Evolutionary conservation across 2,888 invertebrate genomes (phyloP), one percentile per base, ranked within the genome.

Genomic region (Archaeoteleia sp.): DNA sequence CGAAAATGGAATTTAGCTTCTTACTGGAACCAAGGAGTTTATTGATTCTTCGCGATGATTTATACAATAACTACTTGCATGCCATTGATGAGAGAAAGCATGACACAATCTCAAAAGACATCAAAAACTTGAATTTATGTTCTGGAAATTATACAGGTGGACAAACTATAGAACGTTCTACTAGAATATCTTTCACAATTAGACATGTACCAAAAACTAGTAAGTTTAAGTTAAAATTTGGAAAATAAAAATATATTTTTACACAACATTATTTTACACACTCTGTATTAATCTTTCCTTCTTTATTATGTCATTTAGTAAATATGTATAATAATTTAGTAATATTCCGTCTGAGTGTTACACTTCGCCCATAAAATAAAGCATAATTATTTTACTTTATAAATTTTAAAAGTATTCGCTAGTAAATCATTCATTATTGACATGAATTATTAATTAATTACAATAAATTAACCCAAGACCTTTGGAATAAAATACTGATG

Each of bases 131-230:
- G 72, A 81, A 89, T 43, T 85, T 89, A 77, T 93, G 92, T 83
- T 87, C 87, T 46, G 80, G 84, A 54, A 83, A 86, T 48, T 90
- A 89, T 84, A 79, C 82, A 10, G 84, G 87, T 53, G 91, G 90
- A 27, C 87, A 90, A 58, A 85, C 82, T 45, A 75, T 95, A 14
- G 74, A 85, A 46, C 87, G 96, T 74, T 86, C 86, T 6, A 94
- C 92, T 3, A 89, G 98, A 78, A 87, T 97, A 70, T 98, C 97
- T 8, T 85, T 98, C 46, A 98, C 97, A 8, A 73, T 98, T 74
- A 89, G 98, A 82, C 92, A 95, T 89, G 97, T 97, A 27, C 96
- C 96, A 34, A 96, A 95, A 87, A 93, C 94, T 30, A 90, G 90
- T 53, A 91, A 90, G 86, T 88, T 94, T 81, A 93, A 92, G 86